These are phyloP conservation scores for Sipunculus nudus DNA, from an alignment of 2,888 invertebrate genomes.

Conservation along the genomic window DNA sequence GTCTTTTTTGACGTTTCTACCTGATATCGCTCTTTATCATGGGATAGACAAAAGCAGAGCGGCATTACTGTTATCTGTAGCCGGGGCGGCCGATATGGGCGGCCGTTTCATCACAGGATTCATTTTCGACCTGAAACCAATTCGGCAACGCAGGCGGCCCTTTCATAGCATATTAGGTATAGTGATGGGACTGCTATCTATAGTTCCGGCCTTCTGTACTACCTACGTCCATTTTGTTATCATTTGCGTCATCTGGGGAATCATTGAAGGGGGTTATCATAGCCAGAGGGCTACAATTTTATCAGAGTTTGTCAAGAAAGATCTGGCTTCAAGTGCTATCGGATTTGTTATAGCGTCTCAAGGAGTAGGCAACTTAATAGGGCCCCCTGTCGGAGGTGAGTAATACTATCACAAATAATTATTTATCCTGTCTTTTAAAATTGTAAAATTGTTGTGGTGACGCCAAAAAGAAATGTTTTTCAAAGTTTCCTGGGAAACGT, in stretches of 20 bases:
- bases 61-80: slow-evolving; percentile 80
- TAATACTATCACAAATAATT: too few species aligned
- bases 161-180: slow-evolving; percentile 29
- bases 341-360: slow-evolving; percentile 50
- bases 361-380: slow-evolving; percentile 49
- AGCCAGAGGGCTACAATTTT: slow-evolving; percentile 52
- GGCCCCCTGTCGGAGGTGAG: slow-evolving; percentile 49
- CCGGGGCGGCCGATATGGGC: slow-evolving; percentile 89
- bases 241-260: slow-evolving; percentile 41
- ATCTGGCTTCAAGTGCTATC: slow-evolving; percentile 47
- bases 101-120: slow-evolving; percentile 75
- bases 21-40: slow-evolving; percentile 42
- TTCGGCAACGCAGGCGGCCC: slow-evolving; percentile 37
- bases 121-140: slow-evolving; percentile 43
- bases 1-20: slow-evolving; percentile 46
- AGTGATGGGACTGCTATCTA: not conserved
- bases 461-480: too few species aligned
- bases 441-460: too few species aligned
- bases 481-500: too few species aligned
- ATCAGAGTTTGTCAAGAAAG: slow-evolving; percentile 46
- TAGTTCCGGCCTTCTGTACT: not conserved
- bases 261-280: slow-evolving; percentile 45
- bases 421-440: too few species aligned
- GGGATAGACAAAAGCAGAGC: slow-evolving; percentile 64
- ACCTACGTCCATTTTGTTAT: slow-evolving; percentile 32